Evolutionary conservation across 1,140 invertebrate genomes (phyloP), one percentile per base, ranked within the genome.

Genomic region (Papilio glaucus): DNA sequence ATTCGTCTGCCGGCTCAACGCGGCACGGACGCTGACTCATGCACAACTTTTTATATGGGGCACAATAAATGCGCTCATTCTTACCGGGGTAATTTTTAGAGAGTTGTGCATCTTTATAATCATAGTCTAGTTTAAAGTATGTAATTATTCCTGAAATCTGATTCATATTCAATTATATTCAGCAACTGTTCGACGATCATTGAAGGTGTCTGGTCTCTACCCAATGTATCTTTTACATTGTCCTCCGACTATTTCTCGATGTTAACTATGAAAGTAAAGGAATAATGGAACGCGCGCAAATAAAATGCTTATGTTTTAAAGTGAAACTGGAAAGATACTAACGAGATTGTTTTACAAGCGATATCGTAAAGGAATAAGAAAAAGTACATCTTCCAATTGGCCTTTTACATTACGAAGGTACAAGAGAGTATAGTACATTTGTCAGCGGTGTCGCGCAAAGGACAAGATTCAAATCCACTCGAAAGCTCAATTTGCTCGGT

Each of bases 401-500:
- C 39, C 63, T 68, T 68, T 68, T 68, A 68, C 63, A 68, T 68
- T 21, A 24, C 63, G 15, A n/a, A 42, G 63, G 18, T 68, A 68
- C 63, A 33, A 26, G 39, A 13, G 24, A 41, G 63, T 68, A 41
- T 45, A 12, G 65, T 68, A 37, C 67, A 53, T 53, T 49, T 53
- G 45, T 69, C 29, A 53, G 67, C 67, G 67, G 67, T 53, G 67
- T 45, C 42, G 29, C 41, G 67, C 67, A 68, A 68, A 68, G 67
- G 67, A 69, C 72, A 63, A 83, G 83, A 84, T 84, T 77, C 75
- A 72, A 81, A 85, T 84, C 84, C 84, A 63, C 38, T 77, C 79
- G 79, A 86, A 87, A 90, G 85, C 88, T 88, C 86, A 90, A 90
- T 89, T 90, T 90, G 88, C 85, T 90, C 83, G 80, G 76, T 77